Evolutionary conservation across 2,797 vertebrate species (phyloP).

Genomic region (Falco concolor): DNA sequence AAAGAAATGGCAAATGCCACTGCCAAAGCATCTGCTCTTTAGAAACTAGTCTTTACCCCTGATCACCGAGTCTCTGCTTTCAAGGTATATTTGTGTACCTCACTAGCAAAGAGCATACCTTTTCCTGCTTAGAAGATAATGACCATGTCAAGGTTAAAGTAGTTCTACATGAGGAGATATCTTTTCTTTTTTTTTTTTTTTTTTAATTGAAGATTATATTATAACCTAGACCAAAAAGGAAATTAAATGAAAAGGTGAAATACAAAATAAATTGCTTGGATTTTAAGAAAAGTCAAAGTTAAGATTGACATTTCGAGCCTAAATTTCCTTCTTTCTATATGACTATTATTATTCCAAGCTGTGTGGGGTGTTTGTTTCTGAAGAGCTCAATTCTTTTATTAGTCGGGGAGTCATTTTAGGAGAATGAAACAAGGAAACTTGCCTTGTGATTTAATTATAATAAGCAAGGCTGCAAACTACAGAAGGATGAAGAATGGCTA

Average conservation of each 20-base stretch:
- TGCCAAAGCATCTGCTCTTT: not conserved
- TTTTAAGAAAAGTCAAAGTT: not conserved
- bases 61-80: not conserved
- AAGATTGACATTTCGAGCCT: not conserved
- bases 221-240: not conserved
- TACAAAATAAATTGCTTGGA: not conserved
- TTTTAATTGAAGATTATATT: not conserved
- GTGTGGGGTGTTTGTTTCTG: not conserved
- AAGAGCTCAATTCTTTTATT: not conserved
- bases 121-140: not conserved
- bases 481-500: not conserved
- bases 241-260: not conserved
- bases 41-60: not conserved
- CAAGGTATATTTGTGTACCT: not conserved
- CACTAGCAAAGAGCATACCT: not conserved
- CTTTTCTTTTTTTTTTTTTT: not conserved
- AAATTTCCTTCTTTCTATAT: not conserved
- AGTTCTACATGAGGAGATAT: not conserved
- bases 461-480: not conserved
- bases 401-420: not conserved
- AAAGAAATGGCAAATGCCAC: not conserved
- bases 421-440: not conserved
- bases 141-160: not conserved
- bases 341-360: not conserved
- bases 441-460: not conserved